A percentile compares a stretch with the other conserved stretches of the same genome.
Conservation (phyloP, 2,888 invertebrate genomes). For the Epinotia bilunana region DNA sequence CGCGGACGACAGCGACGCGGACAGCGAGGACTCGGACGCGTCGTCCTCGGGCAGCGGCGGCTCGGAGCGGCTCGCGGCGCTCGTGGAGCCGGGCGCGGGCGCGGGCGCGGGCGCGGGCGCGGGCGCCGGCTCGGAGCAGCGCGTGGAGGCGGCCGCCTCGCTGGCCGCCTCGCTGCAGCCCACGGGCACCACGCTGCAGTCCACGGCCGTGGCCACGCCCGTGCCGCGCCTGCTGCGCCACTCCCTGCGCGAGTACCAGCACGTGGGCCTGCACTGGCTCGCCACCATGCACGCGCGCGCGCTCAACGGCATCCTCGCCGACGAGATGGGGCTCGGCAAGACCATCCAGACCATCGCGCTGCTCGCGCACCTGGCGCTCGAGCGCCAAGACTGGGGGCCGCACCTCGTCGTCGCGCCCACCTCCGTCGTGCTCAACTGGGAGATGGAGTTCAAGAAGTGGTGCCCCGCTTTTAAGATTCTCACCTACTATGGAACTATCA, state of each 20-base stretch:
- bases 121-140: slow-evolving; percentile 83
- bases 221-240: slow-evolving; percentile 97
- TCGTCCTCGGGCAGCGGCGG: slow-evolving; percentile 52
- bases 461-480: slow-evolving; percentile 99
- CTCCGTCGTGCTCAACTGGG: slow-evolving; percentile 99
- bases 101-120: slow-evolving; percentile 70
- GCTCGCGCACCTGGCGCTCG: slow-evolving; percentile 96
- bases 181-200: slow-evolving; percentile 98
- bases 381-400: slow-evolving; percentile 98
- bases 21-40: slow-evolving; percentile 61
- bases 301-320: slow-evolving; percentile 97
- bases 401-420: slow-evolving; percentile 99
- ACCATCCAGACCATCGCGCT: slow-evolving; percentile 98
- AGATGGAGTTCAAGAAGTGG: slow-evolving; percentile 99
- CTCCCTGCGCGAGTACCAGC: slow-evolving; percentile 96
- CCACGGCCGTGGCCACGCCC: slow-evolving; percentile 96
- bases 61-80: slow-evolving; percentile 50
- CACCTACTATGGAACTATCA: slow-evolving; percentile 98
- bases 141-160: slow-evolving; percentile 96
- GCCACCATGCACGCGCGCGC: slow-evolving; percentile 98
- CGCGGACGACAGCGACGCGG: slow-evolving; percentile 58
- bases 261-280: slow-evolving; percentile 98
- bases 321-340: slow-evolving; percentile 99
- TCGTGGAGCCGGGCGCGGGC: slow-evolving; percentile 50
- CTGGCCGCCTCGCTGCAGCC: slow-evolving; percentile 98